Percentiles rank a stretch among this genome's conserved stretches.
Conservation (phyloP, 2,113 vertebrate species). For the Alces alces region DNA sequence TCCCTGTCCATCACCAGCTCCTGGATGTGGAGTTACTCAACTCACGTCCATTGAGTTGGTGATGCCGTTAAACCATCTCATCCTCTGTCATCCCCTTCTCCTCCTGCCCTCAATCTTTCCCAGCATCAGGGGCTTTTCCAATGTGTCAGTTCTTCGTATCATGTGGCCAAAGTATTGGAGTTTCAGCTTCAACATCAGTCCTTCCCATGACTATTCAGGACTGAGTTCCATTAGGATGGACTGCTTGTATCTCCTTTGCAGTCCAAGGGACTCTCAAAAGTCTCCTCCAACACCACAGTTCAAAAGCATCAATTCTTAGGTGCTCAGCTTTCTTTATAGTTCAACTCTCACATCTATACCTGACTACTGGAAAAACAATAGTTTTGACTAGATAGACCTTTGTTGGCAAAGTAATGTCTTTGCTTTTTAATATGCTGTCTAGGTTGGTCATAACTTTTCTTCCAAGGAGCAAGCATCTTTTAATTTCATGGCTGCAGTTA, state of each 20-base stretch:
- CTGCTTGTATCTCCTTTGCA: neutral
- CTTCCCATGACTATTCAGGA: neutral
- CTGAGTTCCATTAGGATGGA: neutral
- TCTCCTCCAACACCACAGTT: neutral
- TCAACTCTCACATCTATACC: neutral
- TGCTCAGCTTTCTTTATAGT: neutral
- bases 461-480: neutral
- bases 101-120: neutral
- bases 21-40: neutral
- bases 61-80: neutral
- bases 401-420: neutral
- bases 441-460: neutral
- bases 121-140: neutral
- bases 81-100: neutral
- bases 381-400: neutral
- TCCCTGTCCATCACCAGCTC: neutral
- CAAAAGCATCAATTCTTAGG: neutral
- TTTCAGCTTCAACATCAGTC: neutral
- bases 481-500: neutral
- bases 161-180: neutral
- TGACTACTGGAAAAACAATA: neutral
- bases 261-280: neutral
- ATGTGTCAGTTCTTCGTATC: neutral
- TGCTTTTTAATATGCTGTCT: neutral
- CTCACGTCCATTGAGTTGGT: neutral